Evolutionary conservation across 2,797 vertebrate genomes (phyloP).

Genomic region (Capromys pilorides): DNA sequence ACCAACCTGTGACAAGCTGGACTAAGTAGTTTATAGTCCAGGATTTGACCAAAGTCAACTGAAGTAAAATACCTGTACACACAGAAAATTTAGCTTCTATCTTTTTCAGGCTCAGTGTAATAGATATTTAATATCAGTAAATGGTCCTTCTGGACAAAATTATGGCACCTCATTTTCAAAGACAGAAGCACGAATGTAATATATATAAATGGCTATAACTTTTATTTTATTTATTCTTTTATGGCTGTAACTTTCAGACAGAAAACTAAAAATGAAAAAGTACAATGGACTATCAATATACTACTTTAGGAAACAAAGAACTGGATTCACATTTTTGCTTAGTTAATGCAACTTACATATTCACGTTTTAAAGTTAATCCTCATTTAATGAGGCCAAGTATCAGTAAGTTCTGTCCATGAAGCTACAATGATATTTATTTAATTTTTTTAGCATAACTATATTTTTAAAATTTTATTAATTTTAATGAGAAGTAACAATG

Average conservation of each 20-base stretch:
- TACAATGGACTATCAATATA: neutral
- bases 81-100: neutral
- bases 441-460: too few species aligned
- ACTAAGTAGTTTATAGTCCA: neutral
- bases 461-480: too few species aligned
- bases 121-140: neutral
- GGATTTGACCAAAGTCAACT: neutral
- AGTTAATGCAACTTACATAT: neutral
- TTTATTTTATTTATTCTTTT: too few species aligned
- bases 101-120: neutral
- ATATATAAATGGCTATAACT: neutral
- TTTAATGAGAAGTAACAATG: too few species aligned
- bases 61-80: neutral
- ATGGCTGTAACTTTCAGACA: neutral
- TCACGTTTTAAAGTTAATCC: slow-evolving; percentile 2
- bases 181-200: neutral
- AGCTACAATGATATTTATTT: neutral
- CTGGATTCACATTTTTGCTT: slow-evolving; percentile 7
- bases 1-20: neutral
- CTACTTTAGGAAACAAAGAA: neutral
- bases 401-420: neutral
- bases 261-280: neutral
- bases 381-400: neutral
- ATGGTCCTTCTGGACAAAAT: neutral
- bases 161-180: slow-evolving; percentile 25